These are phyloP conservation scores for Caenorhabditis sp. DNA, from an alignment of 2,888 invertebrate genomes.

Conservation along the genomic window DNA sequence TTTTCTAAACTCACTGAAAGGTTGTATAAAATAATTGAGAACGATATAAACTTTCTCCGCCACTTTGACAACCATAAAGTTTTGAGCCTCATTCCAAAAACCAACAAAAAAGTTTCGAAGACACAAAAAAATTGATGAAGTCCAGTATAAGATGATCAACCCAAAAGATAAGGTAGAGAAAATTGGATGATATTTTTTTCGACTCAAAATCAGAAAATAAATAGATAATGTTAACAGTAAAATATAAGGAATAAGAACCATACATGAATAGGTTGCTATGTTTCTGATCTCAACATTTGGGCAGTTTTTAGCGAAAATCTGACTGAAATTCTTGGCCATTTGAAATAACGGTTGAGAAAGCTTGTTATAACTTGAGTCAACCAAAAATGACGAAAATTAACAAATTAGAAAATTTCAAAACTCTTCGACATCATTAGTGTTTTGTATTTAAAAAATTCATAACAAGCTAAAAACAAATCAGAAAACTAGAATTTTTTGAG, in stretches of 20 bases:
- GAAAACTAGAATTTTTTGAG: neutral
- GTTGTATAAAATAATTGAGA: slow-evolving; percentile 19
- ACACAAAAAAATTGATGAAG: slow-evolving; percentile 10
- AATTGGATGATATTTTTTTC: slow-evolving; percentile 23
- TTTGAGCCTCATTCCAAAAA: neutral
- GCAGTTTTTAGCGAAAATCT: neutral
- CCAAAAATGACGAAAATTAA: no score
- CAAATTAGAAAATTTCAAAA: no score
- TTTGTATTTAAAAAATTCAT: neutral
- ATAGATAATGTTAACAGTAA: slow-evolving; percentile 4
- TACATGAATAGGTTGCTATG: slow-evolving; percentile 1
- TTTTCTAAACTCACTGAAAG: slow-evolving; percentile 12
- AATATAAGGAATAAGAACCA: slow-evolving; percentile 7
- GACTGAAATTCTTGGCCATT: neutral
- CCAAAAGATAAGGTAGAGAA: slow-evolving; percentile 21
- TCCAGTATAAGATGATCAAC: slow-evolving; percentile 10
- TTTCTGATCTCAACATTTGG: neutral
- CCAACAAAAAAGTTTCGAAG: slow-evolving; percentile 17
- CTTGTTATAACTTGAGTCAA: no score
- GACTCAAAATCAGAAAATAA: neutral
- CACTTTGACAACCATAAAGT: neutral
- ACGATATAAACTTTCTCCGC: slow-evolving; percentile 21
- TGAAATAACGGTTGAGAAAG: no score
- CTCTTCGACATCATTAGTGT: no score
- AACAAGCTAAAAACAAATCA: neutral